Conservation (phyloP, 2,797 vertebrate genomes). For the Psittacula derbiana region DNA sequence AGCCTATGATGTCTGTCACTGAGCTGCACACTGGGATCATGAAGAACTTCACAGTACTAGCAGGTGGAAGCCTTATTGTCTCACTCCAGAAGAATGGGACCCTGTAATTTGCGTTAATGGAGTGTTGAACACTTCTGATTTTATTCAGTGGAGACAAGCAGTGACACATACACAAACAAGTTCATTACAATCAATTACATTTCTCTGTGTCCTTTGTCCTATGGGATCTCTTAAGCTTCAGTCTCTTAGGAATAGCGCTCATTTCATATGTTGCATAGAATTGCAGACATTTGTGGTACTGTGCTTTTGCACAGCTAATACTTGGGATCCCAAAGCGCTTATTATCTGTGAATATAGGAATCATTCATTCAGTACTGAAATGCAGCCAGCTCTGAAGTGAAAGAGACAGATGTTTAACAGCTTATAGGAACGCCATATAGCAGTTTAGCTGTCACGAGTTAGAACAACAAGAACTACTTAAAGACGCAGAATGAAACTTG, state of each 20-base stretch:
- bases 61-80: constrained; percentile 57
- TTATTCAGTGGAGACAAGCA: constrained; percentile 58
- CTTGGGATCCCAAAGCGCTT: constrained; percentile 61
- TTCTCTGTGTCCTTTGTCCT: constrained; percentile 62
- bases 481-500: constrained; percentile 41
- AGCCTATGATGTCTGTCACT: background rate
- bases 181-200: constrained; percentile 64
- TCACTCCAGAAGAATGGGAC: constrained; percentile 31
- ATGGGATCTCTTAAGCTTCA: constrained; percentile 37
- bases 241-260: constrained; percentile 25
- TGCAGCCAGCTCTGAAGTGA: constrained; percentile 53
- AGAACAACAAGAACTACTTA: constrained; percentile 45
- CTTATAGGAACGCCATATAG: constrained; percentile 12
- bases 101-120: constrained; percentile 65
- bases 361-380: constrained; percentile 54
- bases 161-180: constrained; percentile 62
- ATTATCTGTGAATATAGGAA: constrained; percentile 62
- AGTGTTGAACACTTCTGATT: constrained; percentile 61
- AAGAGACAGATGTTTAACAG: constrained; percentile 65
- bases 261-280: constrained; percentile 39
- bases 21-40: background rate
- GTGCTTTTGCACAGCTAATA: constrained; percentile 44
- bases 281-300: constrained; percentile 39
- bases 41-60: constrained; percentile 20
- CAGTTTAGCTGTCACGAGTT: constrained; percentile 26